A percentile compares a stretch with the other conserved stretches of the same genome.
Conservation (phyloP, 1,140 invertebrate genomes). For the Eupeodes corollae region DNA sequence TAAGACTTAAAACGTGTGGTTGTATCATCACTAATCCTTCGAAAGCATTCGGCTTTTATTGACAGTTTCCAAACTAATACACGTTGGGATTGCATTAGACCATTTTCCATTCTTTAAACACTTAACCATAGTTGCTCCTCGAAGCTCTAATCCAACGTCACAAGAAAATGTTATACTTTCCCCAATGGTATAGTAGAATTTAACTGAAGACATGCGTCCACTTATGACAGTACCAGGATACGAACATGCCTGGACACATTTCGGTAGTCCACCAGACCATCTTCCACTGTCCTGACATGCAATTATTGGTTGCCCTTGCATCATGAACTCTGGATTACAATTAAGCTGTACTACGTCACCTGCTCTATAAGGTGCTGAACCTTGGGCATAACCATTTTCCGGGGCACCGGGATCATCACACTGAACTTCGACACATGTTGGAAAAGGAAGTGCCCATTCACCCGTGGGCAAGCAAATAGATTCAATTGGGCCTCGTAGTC, state of each 20-base stretch:
- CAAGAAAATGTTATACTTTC: constrained; percentile 79
- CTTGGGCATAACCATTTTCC: constrained; percentile 63
- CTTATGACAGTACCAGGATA: constrained; percentile 76
- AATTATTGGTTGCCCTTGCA: constrained; percentile 72
- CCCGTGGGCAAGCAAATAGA: constrained; percentile 65
- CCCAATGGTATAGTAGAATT: constrained; percentile 75
- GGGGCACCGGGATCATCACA: constrained; percentile 58
- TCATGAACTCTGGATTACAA: constrained; percentile 77
- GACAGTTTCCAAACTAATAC: constrained; percentile 23
- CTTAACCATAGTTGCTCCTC: constrained; percentile 61
- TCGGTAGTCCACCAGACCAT: constrained; percentile 73
- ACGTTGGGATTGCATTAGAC: constrained; percentile 70
- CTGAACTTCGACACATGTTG: constrained; percentile 66
- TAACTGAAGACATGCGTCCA: constrained; percentile 70
- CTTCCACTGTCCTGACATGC: constrained; percentile 78
- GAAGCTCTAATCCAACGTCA: constrained; percentile 59
- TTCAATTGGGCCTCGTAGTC: constrained; percentile 58
- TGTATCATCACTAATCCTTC: too few relatives aligned
- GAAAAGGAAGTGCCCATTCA: constrained; percentile 65
- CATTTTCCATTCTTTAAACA: constrained; percentile 73
- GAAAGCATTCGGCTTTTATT: background rate
- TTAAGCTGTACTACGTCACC: constrained; percentile 76
- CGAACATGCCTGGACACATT: constrained; percentile 73
- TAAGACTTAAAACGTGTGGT: too few relatives aligned
- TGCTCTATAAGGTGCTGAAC: constrained; percentile 58